These are phyloP conservation scores for Actinopyga echinites DNA, from an alignment of 53 echinoderm and acorn worm genomes.

Conservation along the genomic window DNA sequence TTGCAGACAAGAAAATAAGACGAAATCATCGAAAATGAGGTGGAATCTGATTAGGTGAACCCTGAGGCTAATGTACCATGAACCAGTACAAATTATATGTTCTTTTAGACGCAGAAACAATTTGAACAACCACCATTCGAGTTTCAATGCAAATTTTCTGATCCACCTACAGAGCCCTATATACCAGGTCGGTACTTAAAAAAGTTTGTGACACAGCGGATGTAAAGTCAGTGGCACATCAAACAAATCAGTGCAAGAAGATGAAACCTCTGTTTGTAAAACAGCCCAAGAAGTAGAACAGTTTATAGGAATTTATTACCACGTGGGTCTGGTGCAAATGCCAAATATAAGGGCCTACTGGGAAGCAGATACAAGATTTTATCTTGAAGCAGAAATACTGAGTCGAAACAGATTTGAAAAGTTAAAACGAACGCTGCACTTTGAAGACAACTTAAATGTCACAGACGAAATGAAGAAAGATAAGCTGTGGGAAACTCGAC, in stretches of 20 bases:
- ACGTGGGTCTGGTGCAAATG: constrained; percentile 59
- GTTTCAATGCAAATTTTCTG: background rate
- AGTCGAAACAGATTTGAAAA: constrained; percentile 36
- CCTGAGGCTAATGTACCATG: background rate
- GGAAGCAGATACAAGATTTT: constrained; percentile 40
- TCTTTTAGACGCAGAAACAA: background rate
- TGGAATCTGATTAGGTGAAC: background rate
- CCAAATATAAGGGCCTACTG: constrained; percentile 44
- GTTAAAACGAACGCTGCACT: constrained; percentile 2
- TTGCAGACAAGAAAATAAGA: background rate
- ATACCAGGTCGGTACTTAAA: constrained; percentile 43
- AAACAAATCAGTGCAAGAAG: constrained; percentile 46
- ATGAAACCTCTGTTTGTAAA: constrained; percentile 11
- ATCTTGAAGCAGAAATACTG: constrained; percentile 18
- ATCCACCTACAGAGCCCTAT: background rate
- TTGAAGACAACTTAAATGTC: constrained; percentile 39
- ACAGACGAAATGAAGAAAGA: constrained; percentile 36
- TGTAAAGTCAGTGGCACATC: constrained; percentile 20
- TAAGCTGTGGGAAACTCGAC: constrained; percentile 56
- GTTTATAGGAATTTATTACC: too few relatives aligned
- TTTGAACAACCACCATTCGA: constrained; percentile 1
- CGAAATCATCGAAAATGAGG: background rate
- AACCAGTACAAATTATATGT: background rate
- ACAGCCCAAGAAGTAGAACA: constrained; percentile 35
- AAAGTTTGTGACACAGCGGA: constrained; percentile 32